Evolutionary conservation across 2,888 invertebrate genomes (phyloP), one percentile per base, ranked within the genome.

Genomic region (Drosophila incognita): DNA sequence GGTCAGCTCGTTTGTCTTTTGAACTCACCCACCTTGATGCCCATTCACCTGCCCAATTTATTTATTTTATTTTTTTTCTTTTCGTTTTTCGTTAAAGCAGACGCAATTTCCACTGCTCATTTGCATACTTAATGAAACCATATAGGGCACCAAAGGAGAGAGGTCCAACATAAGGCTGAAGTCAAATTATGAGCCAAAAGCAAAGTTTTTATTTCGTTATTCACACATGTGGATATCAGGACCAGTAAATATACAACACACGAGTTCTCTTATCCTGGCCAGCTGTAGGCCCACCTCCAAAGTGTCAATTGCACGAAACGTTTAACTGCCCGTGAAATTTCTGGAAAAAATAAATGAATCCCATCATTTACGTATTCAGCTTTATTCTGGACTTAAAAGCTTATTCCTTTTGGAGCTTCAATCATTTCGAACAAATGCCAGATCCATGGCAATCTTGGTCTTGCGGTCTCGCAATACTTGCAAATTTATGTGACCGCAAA

Each of bases 31-130:
- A 86, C 63, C 46, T 46, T 2, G 15, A 46, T 46, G 52, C 51
- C 68, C 69, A 58, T 67, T 56, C 49, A 60, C 65, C 64, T 54
- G 33, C 15, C 63, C 64, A 60, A 76, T 69, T 82, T 68, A 24
- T 54, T 53, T 49, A 53, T 68, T n/a, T 54, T 51, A 8, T 53
- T 56, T 24, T 58, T 58, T 58, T 38, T 21, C 67, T 52, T 68
- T n/a, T 56, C 29, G 54, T 61, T 64, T 58, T 63, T 60, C 38
- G 54, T 66, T 71, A 58, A 63, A 61, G 51, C 65, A 65, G 52
- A 70, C 69, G 76, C 85, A 82, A 87, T 87, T 89, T 89, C 60
- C 87, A 83, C 76, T 87, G 82, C 85, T 90, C 88, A 90, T 86
- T 86, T 86, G 81, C 86, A 86, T 86, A 76, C 79, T 86, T 86